Conservation (phyloP, 2,888 invertebrate genomes). For the Tinea trinotella region DNA sequence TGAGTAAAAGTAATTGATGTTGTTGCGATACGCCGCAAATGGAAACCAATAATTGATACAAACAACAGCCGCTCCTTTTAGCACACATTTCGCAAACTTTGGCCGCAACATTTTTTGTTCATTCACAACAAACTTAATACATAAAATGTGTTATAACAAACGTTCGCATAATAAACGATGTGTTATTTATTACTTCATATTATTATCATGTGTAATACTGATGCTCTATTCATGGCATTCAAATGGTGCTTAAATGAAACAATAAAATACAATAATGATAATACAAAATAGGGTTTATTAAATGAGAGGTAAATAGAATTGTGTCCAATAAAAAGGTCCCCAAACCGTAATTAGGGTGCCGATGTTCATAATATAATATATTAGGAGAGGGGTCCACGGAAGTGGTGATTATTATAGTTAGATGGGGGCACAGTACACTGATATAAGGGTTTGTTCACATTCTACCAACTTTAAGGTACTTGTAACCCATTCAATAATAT, state of each 20-base stretch:
- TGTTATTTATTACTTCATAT: no score
- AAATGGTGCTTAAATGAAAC: no score
- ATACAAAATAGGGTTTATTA: not conserved
- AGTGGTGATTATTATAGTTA: not conserved
- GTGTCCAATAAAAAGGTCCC: not conserved
- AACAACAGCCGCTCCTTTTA: conserved; percentile 9
- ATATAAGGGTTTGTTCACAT: not conserved
- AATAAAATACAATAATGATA: no score
- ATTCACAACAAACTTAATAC: not conserved
- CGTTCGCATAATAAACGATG: no score
- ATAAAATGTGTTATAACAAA: not conserved
- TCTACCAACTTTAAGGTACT: not conserved
- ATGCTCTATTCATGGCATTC: no score
- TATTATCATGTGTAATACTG: no score
- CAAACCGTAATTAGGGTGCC: not conserved
- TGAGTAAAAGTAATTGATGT: conserved; percentile 1
- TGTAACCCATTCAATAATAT: not conserved
- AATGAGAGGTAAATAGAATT: conserved; percentile 1
- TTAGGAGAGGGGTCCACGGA: not conserved
- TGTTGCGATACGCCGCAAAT: not conserved
- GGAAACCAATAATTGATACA: conserved; percentile 10
- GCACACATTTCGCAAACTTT: conserved; percentile 1
- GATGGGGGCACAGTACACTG: not conserved
- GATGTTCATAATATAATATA: not conserved
- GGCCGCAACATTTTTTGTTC: not conserved